phyloP scores from a whole-genome alignment of 2,797 vertebrate species.

The Loris lydekkerianus region DNA sequence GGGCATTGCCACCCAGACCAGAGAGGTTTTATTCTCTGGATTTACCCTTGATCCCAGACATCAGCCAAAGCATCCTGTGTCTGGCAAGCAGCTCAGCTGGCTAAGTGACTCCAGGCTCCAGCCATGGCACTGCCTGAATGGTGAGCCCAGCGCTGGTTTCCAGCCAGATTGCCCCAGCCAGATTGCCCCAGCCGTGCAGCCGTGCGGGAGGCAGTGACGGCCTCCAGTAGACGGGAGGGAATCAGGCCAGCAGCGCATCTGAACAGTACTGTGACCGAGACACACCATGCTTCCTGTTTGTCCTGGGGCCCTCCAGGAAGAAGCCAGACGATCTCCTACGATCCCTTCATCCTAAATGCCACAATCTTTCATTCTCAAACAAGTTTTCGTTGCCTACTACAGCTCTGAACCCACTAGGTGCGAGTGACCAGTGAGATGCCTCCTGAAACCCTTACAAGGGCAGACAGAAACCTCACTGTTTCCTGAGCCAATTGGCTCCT shows the following conservation, averaged over 20 bases:
- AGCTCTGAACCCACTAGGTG: neutral
- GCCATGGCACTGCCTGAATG: neutral
- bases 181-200: neutral
- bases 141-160: neutral
- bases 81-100: neutral
- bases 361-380: neutral
- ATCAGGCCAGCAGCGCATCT: accelerated
- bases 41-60: neutral
- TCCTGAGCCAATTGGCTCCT: neutral
- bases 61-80: neutral
- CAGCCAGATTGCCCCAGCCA: neutral
- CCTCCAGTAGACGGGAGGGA: neutral
- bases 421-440: neutral
- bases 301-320: neutral
- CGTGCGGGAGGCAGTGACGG: neutral
- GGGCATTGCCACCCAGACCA: accelerated
- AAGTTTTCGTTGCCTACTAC: neutral
- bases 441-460: neutral
- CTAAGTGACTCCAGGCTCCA: neutral
- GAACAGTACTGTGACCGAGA: neutral
- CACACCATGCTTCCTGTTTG: accelerated
- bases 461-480: neutral
- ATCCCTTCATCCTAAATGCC: neutral
- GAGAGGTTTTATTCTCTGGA: neutral
- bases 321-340: neutral